phyloP scores from a whole-genome alignment of 1,140 invertebrate genomes.

The Lordiphosa collinella region DNA sequence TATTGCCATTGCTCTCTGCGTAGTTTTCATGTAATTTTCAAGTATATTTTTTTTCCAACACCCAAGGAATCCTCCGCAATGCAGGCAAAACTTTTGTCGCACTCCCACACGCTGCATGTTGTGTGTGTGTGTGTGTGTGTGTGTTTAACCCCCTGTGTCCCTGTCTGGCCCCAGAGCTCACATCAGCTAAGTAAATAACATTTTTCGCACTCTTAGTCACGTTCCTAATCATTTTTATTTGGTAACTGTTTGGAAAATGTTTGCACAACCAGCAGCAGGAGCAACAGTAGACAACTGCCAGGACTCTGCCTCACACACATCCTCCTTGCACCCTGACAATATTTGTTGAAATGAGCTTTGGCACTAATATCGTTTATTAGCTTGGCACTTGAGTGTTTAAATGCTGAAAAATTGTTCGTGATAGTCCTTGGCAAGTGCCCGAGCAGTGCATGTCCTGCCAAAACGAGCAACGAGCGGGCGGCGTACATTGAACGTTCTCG shows the following conservation, averaged over 20 bases:
- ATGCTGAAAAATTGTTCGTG: slow-evolving; percentile 68
- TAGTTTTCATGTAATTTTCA: slow-evolving; percentile 60
- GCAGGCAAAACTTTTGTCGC: slow-evolving; percentile 46
- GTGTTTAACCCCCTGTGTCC: slow-evolving; percentile 26
- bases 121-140: slow-evolving; percentile 16
- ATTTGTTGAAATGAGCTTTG: slow-evolving; percentile 66
- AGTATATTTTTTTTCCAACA: slow-evolving; percentile 48
- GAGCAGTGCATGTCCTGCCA: slow-evolving; percentile 19
- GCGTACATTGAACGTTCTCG: slow-evolving; percentile 21
- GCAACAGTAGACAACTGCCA: slow-evolving; percentile 16
- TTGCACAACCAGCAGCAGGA: slow-evolving; percentile 50
- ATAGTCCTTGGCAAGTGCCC: slow-evolving; percentile 46
- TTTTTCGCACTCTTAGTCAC: slow-evolving; percentile 73
- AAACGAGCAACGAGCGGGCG: neutral
- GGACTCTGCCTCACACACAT: neutral
- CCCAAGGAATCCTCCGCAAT: slow-evolving; percentile 32
- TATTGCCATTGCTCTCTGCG: slow-evolving; percentile 57
- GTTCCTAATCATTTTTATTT: slow-evolving; percentile 74
- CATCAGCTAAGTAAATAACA: slow-evolving; percentile 72
- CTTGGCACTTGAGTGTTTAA: slow-evolving; percentile 70
- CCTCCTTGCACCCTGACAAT: slow-evolving; percentile 35
- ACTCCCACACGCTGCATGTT: slow-evolving; percentile 20
- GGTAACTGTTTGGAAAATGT: slow-evolving; percentile 72
- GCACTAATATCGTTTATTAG: slow-evolving; percentile 71
- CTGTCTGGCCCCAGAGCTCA: slow-evolving; percentile 53